These are phyloP conservation scores for Carduelis carduelis DNA, from an alignment of 2,797 vertebrate species.

Conservation along the genomic window DNA sequence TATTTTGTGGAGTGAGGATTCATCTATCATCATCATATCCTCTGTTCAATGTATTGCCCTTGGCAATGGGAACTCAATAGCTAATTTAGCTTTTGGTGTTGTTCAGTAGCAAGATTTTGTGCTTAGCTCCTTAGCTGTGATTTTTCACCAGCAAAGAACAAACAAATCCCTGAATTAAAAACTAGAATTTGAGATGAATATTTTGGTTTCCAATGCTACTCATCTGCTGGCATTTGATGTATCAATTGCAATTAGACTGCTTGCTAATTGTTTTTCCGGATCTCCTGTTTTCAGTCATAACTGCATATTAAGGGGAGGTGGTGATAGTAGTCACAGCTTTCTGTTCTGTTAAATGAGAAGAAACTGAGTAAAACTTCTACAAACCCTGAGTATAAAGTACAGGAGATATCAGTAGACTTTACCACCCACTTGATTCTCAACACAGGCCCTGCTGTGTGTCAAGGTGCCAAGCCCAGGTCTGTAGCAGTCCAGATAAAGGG, in stretches of 20 bases:
- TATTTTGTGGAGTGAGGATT: conserved; percentile 64
- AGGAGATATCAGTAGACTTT: neutral
- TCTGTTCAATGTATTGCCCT: conserved; percentile 73
- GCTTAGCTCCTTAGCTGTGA: conserved; percentile 54
- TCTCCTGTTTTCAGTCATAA: conserved; percentile 14
- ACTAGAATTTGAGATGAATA: conserved; percentile 4
- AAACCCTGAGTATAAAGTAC: neutral
- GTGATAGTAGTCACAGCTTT: neutral
- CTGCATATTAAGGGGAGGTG: neutral
- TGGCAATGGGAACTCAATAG: conserved; percentile 72
- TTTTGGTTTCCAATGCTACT: conserved; percentile 58
- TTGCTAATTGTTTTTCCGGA: conserved; percentile 52
- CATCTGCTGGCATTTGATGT: conserved; percentile 33
- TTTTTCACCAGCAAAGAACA: conserved; percentile 11
- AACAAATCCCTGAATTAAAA: conserved; percentile 31
- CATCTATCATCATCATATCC: conserved; percentile 70
- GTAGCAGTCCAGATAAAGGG: conserved; percentile 1
- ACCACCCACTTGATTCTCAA: neutral
- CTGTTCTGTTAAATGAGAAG: neutral
- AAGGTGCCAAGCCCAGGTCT: neutral
- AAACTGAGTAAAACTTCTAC: neutral
- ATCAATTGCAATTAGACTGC: conserved; percentile 17
- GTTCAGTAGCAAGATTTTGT: conserved; percentile 60
- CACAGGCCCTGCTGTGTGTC: neutral
- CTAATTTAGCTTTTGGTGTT: conserved; percentile 69